These are phyloP conservation scores for Neoscelio sp. DNA, from an alignment of 2,888 invertebrate species.

Conservation along the genomic window DNA sequence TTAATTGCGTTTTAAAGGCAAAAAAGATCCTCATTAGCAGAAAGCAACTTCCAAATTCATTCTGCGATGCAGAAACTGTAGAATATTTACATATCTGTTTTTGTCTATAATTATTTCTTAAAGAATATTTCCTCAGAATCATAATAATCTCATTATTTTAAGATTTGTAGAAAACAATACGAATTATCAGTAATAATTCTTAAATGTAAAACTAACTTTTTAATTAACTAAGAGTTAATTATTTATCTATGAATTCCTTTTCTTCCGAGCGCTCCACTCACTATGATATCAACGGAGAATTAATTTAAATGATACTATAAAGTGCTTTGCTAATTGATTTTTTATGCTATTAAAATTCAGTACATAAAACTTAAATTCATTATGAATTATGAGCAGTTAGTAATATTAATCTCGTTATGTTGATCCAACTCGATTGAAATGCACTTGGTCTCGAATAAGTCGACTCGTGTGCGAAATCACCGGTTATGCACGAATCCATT, in stretches of 20 bases:
- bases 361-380: background rate
- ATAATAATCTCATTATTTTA: background rate
- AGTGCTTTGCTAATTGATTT: too few relatives aligned
- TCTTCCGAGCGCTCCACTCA: too few relatives aligned
- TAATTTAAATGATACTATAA: too few relatives aligned
- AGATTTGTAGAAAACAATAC: too few relatives aligned
- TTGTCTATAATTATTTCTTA: constrained; percentile 12
- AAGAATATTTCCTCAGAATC: background rate
- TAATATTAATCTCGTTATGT: constrained; percentile 22
- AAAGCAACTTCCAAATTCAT: constrained; percentile 13
- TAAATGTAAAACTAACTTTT: too few relatives aligned
- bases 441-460: constrained; percentile 28
- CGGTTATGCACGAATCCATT: constrained; percentile 67
- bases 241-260: too few relatives aligned
- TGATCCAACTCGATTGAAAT: constrained; percentile 36
- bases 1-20: constrained; percentile 30
- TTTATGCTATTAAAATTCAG: background rate
- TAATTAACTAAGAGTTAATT: too few relatives aligned
- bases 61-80: constrained; percentile 23
- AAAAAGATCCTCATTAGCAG: constrained; percentile 29
- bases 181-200: too few relatives aligned
- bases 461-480: constrained; percentile 70
- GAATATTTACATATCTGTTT: constrained; percentile 22
- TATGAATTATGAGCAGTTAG: constrained; percentile 5
- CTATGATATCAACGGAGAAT: too few relatives aligned